Base-by-base conservation (phyloP, 2,888 invertebrate genomes). In the Agrochola macilenta region DNA sequence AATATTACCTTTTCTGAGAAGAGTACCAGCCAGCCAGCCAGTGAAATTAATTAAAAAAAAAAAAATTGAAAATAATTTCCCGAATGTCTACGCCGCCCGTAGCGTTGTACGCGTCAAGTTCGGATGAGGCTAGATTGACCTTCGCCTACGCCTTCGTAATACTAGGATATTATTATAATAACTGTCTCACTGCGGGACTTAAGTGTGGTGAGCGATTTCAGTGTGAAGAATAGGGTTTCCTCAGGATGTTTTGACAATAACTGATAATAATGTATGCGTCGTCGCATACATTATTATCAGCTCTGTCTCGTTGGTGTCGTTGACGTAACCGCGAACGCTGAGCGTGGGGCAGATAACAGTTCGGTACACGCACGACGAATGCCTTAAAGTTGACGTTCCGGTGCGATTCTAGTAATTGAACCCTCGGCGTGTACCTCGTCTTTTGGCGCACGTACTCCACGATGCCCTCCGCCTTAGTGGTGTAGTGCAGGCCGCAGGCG, bases 41-140 rank as follows among this genome's bases (percentile, higher is more conserved):
- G n/a, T 58, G 5, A 35, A 74, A 73, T 49, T 52, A 26, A 23
- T 61, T 23, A n/a, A n/a, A n/a, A n/a, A n/a, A n/a, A n/a, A n/a
- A n/a, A n/a, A n/a, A n/a, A n/a, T 26, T 5, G 9, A 14, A 4
- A 60, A 72, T 39, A 11, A 26, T 26, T 52, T 11, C 17, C 7
- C 0, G 39, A 49, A 60, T 23, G 26, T 7, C 12, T 74, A 43
- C 49, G 39, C 49, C 60, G 39, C 26, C 72, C 72, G 64, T 35
- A 12, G 46, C 17, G 46, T 12, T 58, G 30, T n/a, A n/a, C 20
- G 3, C 65, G 17, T 46, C 4, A 14, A 60, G 20, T 60, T 60
- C 11, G 14, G 2, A 69, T 46, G n/a, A 35, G 72, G 35, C 9
- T 60, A 23, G 3, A n/a, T 64, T 43, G n/a, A 17, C 3, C 17